Evolutionary conservation across 37 sponge, comb jelly and placozoan species (phyloP).

Genomic region (Spongilla lacustris): DNA sequence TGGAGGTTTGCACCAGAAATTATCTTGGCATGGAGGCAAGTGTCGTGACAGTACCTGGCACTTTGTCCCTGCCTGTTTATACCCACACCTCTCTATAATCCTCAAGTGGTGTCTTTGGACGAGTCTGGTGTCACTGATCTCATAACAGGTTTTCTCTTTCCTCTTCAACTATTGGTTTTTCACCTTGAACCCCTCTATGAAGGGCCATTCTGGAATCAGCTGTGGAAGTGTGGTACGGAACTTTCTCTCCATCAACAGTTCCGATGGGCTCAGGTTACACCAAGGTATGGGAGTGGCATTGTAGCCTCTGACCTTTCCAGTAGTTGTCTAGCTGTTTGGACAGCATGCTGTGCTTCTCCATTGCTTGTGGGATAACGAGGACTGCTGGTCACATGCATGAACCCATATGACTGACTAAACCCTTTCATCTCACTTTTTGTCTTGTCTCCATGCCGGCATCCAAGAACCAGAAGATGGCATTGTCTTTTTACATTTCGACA

Average conservation of each 20-base stretch:
- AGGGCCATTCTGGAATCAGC: neutral
- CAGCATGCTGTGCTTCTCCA: neutral
- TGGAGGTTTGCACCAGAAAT: neutral
- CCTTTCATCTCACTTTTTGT: conserved; percentile 1
- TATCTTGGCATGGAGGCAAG: neutral
- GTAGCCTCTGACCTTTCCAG: neutral
- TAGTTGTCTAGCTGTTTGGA: neutral
- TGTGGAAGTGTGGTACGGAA: neutral
- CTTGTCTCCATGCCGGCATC: too few relatives aligned
- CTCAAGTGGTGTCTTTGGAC: neutral
- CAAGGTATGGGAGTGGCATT: neutral
- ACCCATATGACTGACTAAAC: conserved; percentile 7
- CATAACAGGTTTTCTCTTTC: neutral
- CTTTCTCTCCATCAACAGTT: conserved; percentile 15
- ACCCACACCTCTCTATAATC: neutral
- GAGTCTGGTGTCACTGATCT: neutral
- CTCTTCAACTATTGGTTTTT: neutral
- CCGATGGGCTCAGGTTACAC: neutral
- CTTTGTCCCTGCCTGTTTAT: neutral
- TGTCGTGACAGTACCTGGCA: neutral
- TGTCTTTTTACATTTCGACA: too few relatives aligned
- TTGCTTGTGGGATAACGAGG: neutral
- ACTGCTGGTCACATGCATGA: neutral
- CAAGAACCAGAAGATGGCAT: too few relatives aligned
- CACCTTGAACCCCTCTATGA: too few relatives aligned